Conservation (phyloP, 1,140 invertebrate genomes). For the Bombus pyrosoma region DNA sequence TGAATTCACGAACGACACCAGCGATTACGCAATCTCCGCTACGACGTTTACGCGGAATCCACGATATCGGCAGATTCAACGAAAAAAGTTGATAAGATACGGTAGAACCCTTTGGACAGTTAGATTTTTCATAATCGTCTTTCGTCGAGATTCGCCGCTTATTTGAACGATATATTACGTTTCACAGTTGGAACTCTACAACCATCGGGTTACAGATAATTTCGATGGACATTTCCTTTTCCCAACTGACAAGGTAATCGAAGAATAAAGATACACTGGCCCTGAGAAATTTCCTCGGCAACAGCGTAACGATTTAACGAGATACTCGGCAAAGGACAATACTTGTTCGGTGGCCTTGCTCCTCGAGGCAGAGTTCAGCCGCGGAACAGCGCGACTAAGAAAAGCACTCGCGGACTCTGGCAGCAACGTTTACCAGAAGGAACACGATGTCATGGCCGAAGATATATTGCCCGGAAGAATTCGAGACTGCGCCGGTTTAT, state of each 20-base stretch:
- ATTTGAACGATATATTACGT: no score
- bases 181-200: no score
- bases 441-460: conserved; percentile 46
- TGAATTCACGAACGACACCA: background rate
- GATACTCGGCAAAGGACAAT: background rate
- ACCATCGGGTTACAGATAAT: background rate
- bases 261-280: background rate
- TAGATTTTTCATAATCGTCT: no score
- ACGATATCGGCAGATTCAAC: no score
- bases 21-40: background rate
- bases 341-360: background rate
- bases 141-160: no score
- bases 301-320: background rate
- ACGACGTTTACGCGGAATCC: no score
- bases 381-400: background rate
- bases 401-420: background rate
- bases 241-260: background rate
- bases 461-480: conserved; percentile 61
- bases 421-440: conserved; percentile 9
- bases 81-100: no score
- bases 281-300: background rate
- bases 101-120: no score
- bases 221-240: background rate
- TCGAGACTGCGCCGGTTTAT: conserved; percentile 66
- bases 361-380: background rate